Evolutionary conservation across 1,140 invertebrate genomes (phyloP), one percentile per base, ranked within the genome.

Genomic region (Neodiprion lecontei): DNA sequence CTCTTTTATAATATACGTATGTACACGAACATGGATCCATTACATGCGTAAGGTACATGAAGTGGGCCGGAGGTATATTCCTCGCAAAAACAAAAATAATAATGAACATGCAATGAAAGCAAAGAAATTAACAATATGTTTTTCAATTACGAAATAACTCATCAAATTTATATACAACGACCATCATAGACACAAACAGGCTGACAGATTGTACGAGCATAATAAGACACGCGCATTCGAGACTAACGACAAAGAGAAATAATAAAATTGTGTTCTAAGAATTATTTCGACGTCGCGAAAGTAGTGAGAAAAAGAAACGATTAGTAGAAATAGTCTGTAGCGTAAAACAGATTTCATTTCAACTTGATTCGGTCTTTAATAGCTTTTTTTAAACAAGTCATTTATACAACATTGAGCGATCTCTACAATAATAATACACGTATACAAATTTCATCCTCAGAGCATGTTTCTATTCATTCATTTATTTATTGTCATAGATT

Each of bases 61-160:
- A 61, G 53, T 61, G 53, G 53, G 53, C 53, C 53, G 53, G n/a
- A 61, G 53, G 53, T 61, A 61, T 61, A 61, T 61, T 9, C 53
- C n/a, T 61, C 53, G 53, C n/a, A 14, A 17, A 61, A 61, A 61
- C 53, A 17, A 61, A 40, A 61, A 9, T 61, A 61, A 61, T 61
- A 61, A 61, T 61, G 53, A 61, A 61, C 4, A 61, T 61, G 17
- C 17, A 21, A 5, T 61, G n/a, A 61, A 9, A 8, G n/a, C 7
- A 61, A 7, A 61, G 11, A 61, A 14, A 61, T 8, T 40, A 40
- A 40, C 28, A 40, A 2, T 40, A 40, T 40, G 28, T 40, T 40
- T 40, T 40, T 40, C 28, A 40, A 40, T 3, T 40, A 40, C 5
- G 28, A 40, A 40, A 40, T 40, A 40, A 40, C 5, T 40, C 28